Evolutionary conservation across 2,888 invertebrate species (phyloP), one percentile per base, ranked within the genome.

Genomic region (Torymus tubicola): DNA sequence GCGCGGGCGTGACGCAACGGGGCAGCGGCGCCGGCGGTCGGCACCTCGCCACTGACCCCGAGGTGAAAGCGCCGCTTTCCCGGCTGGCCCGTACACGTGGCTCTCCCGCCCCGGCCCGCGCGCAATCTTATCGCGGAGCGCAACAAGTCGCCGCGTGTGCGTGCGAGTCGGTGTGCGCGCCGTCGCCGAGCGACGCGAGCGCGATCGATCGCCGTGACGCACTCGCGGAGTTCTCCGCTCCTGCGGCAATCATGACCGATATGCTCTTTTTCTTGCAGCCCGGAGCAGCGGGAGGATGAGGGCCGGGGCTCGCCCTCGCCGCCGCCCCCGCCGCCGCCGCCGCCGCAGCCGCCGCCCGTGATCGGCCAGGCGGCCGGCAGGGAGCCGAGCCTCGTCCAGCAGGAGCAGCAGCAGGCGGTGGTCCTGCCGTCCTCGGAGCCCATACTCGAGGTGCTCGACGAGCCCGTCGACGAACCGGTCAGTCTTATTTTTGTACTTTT

Each of bases 401-500:
- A 52, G 21, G 1, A 21, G 2, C 31, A 31, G 31, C 31, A 3
- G 31, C 31, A 3, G 55, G 31, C 1, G 16, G 31, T 42, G 14
- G 21, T 1, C 4, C 2, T 50, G 2, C 10, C 70, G 2, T 14
- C 63, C 18, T 80, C 85, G 11, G 85, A 86, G 61, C 85, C 86
- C 52, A 84, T 86, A 55, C 85, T 88, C 21, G 88, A 88, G 80
- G 84, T 88, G 13, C 83, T 88, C 71, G 88, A 88, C 72, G 88
- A 88, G 64, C 88, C 88, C 52, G 88, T 88, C 82, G 88, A 88
- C 84, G 88, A 88, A 78, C 87, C 87, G 83, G 88, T 88, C 72
- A 87, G 87, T 86, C 50, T 31, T 31, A 31, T 31, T 31, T 31
- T 31, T 5, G 31, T 31, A 31, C 31, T 31, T 31, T 31, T 31